phyloP scores from a whole-genome alignment of 2,797 vertebrate species.

The Dromococcyx pavoninus region DNA sequence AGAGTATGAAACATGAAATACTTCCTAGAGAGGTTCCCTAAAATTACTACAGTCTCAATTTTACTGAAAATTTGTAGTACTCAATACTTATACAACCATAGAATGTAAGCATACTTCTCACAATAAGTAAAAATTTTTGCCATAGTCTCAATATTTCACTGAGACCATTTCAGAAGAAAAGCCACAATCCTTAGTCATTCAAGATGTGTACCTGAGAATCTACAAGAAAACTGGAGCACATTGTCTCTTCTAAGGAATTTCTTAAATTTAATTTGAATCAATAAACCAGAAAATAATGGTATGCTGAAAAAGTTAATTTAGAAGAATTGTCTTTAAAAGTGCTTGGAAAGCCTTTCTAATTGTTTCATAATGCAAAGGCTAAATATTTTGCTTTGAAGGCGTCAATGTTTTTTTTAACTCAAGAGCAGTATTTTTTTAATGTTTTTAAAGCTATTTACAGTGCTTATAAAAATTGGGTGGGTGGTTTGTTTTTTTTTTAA shows the following conservation, averaged over 20 bases:
- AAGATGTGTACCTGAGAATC: background rate
- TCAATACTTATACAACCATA: background rate
- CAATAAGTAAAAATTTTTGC: background rate
- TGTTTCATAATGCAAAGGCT: background rate
- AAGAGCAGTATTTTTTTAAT: background rate
- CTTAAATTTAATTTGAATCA: background rate
- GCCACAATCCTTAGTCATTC: background rate
- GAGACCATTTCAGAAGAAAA: background rate
- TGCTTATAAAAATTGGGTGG: background rate
- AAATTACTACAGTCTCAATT: background rate
- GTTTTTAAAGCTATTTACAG: background rate
- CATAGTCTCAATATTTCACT: background rate
- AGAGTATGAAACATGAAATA: background rate
- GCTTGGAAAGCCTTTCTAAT: background rate
- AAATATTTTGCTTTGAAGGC: background rate
- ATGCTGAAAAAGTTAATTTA: background rate
- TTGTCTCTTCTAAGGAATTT: background rate
- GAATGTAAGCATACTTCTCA: background rate
- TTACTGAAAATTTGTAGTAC: background rate
- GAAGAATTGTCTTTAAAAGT: background rate
- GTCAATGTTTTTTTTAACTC: background rate
- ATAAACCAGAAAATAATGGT: background rate
- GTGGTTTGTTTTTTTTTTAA: background rate
- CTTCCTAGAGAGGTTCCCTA: background rate
- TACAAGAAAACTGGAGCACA: background rate